Percentiles rank a stretch among this genome's conserved stretches.
Conservation (phyloP, 2,113 vertebrate species). For the Saccopteryx leptura region DNA sequence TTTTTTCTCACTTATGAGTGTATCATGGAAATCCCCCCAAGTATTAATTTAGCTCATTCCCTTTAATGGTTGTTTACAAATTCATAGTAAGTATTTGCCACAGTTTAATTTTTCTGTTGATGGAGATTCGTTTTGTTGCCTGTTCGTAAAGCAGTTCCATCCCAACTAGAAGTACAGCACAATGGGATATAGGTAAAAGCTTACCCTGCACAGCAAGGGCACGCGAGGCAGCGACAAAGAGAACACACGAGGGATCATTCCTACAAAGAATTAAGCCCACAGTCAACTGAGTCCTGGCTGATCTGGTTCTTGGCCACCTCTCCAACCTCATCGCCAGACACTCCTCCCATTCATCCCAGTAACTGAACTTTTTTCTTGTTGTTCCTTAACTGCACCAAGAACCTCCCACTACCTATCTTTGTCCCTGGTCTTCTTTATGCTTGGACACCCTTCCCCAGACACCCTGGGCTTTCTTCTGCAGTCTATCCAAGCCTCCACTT, state of each 20-base stretch:
- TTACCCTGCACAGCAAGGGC: not conserved
- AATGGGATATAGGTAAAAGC: not conserved
- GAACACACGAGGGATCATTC: not conserved
- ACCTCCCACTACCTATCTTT: not conserved
- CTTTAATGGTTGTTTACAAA: not conserved
- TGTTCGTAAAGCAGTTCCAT: conserved; percentile 9
- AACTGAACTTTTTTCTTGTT: not conserved
- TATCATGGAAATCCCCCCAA: not conserved
- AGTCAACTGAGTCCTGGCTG: not conserved
- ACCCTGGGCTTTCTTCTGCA: not conserved
- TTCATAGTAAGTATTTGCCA: not conserved
- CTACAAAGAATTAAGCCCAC: not conserved
- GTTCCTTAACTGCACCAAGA: not conserved
- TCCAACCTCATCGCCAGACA: not conserved
- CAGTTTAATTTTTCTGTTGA: conserved; percentile 30
- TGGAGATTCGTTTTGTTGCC: not conserved
- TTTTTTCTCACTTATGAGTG: not conserved
- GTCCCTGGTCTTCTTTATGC: not conserved
- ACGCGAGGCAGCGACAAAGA: not conserved
- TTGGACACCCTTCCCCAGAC: not conserved
- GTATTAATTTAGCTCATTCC: not conserved
- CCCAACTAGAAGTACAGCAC: not conserved
- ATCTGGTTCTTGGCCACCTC: not conserved
- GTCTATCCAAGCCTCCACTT: not conserved
- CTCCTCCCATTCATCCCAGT: not conserved